Base-by-base conservation (phyloP, 2,113 vertebrate species). In the Triplophysa tibetana region DNA sequence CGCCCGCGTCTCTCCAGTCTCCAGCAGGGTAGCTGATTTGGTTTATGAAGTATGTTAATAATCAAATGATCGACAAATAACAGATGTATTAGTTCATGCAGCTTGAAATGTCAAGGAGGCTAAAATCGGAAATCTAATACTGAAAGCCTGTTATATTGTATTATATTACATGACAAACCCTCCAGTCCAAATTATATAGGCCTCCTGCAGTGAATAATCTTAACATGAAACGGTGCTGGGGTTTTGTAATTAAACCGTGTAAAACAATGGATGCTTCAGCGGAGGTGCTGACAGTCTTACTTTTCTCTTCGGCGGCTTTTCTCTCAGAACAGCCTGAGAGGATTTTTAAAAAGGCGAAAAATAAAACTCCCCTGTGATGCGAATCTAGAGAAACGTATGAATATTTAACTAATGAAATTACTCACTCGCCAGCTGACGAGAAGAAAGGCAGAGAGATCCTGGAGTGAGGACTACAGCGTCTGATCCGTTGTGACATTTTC, bases 1-100 rank as follows among this genome's bases (percentile, higher is more conserved):
- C 84, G 76, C 82, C 87, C 82, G 86, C 79, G 74, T 89, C 86
- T 87, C 86, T 79, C 67, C 74, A 3, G 86, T 92, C 90, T 93
- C 91, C 91, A 92, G 89, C 90, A 89, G 91, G 72, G 89, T 89
- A 82, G 90, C 92, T 92, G 92, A 93, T 92, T 93, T 89, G 90
- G 89, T 92, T 93, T 93, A 91, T 93, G 92, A 93, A 94, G 92
- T 94, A 91, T 92, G 91, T 92, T 94, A 94, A 94, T 94, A 94
- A 94, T 93, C 92, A 91, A 94, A 94, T 94, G 90, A 94, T 93
- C 91, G 91, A 93, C 91, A 93, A 94, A 93, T 94, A 94, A 94
- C 92, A 93, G 89, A 94, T 94, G 93, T 92, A 93, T 93, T 93
- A 92, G 91, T 92, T 94, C 91, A 94, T 93, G 92, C 92, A 85